Evolutionary conservation across 2,888 invertebrate genomes (phyloP), one percentile per base, ranked within the genome.

Genomic region (Pogonocherus hispidulus): DNA sequence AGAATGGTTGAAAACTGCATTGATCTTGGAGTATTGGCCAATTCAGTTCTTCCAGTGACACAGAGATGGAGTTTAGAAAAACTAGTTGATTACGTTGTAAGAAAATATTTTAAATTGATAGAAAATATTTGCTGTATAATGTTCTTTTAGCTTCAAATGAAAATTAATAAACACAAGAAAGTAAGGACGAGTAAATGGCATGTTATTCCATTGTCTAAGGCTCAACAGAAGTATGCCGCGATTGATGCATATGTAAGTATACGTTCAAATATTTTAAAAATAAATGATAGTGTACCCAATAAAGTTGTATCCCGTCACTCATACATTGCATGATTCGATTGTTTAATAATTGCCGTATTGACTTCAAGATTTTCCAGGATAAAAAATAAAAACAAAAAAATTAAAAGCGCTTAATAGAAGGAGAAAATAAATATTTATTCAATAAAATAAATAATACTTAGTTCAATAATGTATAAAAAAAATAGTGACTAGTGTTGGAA

Each of bases 111-210:
- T 18, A 14, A 6, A 18, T 20, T 37, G 5, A n/a, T 46, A 46
- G 9, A 23, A n/a, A 18, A 52, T 63, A 18, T n/a, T 59, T 65
- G 27, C 51, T 55, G 11, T 8, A 49, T 41, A 41, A 14, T 67
- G 55, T 62, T 54, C 22, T 81, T 84, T 57, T 69, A 90, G 89
- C 85, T 89, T 19, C 81, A 85, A 62, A 85, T 87, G 79, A 84
- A 82, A 66, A 88, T 91, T 67, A 86, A 86, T 72, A 91, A 91
- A 81, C 86, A 87, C 77, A 86, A 87, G 59, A 83, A 86, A 69
- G 88, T 91, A 2, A 86, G 91, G 65, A 89, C 85, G 82, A 90
- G 90, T 76, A 87, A 89, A 76, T 91, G 91, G 91, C 86, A 90
- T 78, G 81, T 88, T 16, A 83, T 89, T 51, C 90, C 90, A 6